phyloP scores from a whole-genome alignment of 2,797 vertebrate species.

The Anisognathus igniventris region DNA sequence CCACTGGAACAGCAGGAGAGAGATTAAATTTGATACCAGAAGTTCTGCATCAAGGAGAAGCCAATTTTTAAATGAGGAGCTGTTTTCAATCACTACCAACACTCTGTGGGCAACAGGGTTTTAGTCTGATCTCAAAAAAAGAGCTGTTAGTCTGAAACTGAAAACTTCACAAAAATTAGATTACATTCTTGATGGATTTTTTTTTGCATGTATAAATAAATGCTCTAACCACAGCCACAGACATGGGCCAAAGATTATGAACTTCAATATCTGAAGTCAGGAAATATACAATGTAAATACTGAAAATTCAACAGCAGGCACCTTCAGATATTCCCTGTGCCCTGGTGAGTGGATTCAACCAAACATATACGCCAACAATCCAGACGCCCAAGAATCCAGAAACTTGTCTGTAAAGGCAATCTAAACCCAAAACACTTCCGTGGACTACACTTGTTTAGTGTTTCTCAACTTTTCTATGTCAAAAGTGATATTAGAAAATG shows the following conservation, averaged over 20 bases:
- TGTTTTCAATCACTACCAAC: slow-evolving; percentile 16
- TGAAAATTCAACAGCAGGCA: neutral
- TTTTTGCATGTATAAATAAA: neutral
- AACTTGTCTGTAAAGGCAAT: neutral
- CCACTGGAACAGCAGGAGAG: neutral
- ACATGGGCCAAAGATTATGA: neutral
- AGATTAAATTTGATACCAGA: slow-evolving; percentile 18
- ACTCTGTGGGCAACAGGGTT: neutral
- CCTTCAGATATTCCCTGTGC: neutral
- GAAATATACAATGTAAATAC: neutral
- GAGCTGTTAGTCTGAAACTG: neutral
- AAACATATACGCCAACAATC: neutral
- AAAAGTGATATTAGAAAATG: neutral
- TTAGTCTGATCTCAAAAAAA: neutral
- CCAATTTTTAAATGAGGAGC: neutral
- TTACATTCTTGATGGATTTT: neutral
- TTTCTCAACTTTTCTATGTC: neutral
- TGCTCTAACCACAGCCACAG: neutral
- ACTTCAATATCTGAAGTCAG: neutral
- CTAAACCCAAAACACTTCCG: neutral
- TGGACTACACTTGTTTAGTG: neutral
- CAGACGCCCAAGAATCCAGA: neutral
- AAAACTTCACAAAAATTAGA: neutral
- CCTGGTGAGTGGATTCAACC: neutral
- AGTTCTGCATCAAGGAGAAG: neutral